Percentiles rank a stretch among this genome's conserved stretches.
Evolutionary conservation across 2,113 vertebrate genomes (phyloP).

Genomic region (Triplophysa tibetana): DNA sequence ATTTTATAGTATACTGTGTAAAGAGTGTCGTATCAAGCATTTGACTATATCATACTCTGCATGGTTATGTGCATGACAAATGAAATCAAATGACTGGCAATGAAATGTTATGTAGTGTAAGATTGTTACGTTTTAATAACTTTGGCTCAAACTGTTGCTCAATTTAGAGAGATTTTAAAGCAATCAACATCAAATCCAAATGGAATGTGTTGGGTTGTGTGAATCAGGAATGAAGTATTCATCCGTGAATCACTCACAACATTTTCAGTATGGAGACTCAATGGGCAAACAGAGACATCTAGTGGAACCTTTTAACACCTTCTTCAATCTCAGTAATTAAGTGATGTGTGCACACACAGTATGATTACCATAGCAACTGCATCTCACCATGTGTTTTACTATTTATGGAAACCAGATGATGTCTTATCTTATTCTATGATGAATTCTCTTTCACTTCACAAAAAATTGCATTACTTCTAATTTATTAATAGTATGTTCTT

Average conservation of each 20-base stretch:
- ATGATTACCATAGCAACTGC: slow-evolving; percentile 56
- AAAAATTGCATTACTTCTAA: too few species aligned
- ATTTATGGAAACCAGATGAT: slow-evolving; percentile 23
- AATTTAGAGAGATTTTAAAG: neutral
- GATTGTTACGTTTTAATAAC: too few species aligned
- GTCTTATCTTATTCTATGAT: too few species aligned
- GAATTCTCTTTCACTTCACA: too few species aligned
- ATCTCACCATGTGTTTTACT: slow-evolving; percentile 39
- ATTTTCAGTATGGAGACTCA: neutral
- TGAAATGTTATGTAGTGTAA: too few species aligned
- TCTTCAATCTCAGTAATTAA: slow-evolving; percentile 6
- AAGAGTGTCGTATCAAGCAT: too few species aligned
- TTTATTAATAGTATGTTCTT: too few species aligned
- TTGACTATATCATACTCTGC: too few species aligned
- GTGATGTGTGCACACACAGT: slow-evolving; percentile 10
- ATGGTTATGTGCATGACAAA: too few species aligned
- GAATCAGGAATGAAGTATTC: neutral
- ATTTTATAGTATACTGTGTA: too few species aligned
- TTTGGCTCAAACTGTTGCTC: too few species aligned
- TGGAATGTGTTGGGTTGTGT: neutral
- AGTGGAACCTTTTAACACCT: slow-evolving; percentile 43
- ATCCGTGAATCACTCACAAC: neutral
- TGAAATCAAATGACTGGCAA: too few species aligned
- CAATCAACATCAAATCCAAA: neutral
- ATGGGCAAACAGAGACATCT: slow-evolving; percentile 60